Base-by-base conservation (phyloP, 2,888 invertebrate genomes). In the Hoplodrina ambigua region DNA sequence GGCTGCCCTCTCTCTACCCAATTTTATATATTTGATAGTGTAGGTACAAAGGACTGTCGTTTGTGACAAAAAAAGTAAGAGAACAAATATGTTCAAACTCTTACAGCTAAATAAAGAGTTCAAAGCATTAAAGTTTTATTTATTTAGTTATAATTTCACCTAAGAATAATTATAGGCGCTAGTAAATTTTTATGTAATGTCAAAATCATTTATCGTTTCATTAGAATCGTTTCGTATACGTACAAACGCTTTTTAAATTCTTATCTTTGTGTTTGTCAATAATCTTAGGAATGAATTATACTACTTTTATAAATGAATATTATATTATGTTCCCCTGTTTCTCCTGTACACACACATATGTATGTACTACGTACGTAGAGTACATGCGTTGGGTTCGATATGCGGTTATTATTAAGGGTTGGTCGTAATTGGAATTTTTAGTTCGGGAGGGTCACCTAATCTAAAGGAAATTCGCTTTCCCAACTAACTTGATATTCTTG, bases 371-470 rank as follows among this genome's bases (percentile, higher is more conserved):
- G 19, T 15, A 49, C 59, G 19, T 53, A 63, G 30, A 59, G 44
- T 52, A 0, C 19, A 41, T 25, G 53, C 11, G 53, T 46, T 49
- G 63, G 82, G 78, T 67, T 52, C 74, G 66, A 79, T 67, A 52
- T 78, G 84, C 57, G 79, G 79, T 81, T 82, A 82, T 84, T 62
- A 80, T 73, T 68, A 72, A 78, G 82, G 71, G 74, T 82, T 49
- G 67, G 19, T 56, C 69, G 85, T 78, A 78, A 82, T 84, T 82
- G 85, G 82, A 69, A 82, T 82, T 82, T 82, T 82, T 84, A 75
- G 74, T 74, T 69, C 60, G 65, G 72, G 63, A 71, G 85, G 67
- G 69, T 33, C 71, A 68, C 20, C 72, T 78, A 82, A 69, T 79
- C 79, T 52, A 54, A 78, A 55, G 72, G 78, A 81, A 82, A 78